Evolutionary conservation across 2,113 vertebrate species (phyloP).

Genomic region (Myocastor coypus): DNA sequence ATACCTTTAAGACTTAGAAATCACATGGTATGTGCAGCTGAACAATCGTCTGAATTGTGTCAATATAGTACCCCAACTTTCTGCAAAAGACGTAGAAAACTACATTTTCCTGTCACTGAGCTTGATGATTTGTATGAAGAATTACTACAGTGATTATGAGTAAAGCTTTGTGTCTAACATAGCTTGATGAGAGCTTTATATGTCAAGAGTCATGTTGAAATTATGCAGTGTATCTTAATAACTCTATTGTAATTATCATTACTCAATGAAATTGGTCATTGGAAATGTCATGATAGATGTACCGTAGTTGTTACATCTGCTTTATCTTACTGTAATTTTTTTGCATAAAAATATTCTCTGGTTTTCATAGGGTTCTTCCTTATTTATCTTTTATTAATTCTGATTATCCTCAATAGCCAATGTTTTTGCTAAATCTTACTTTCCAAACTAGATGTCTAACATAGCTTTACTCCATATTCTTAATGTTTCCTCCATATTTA

Average conservation of each 20-base stretch:
- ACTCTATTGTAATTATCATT: conserved; percentile 17
- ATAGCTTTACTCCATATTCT: conserved; percentile 21
- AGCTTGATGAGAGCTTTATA: neutral
- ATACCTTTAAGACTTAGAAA: conserved; percentile 48
- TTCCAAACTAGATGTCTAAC: conserved; percentile 41
- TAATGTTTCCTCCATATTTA: conserved; percentile 39
- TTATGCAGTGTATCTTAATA: conserved; percentile 39
- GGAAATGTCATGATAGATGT: neutral
- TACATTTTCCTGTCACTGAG: neutral
- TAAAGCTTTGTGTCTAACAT: conserved; percentile 43
- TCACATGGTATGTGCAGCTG: conserved; percentile 33
- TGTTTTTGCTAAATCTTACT: conserved; percentile 27
- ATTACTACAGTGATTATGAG: conserved; percentile 4
- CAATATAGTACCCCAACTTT: conserved; percentile 52
- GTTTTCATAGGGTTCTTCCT: conserved; percentile 44
- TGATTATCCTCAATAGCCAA: conserved; percentile 16
- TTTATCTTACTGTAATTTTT: neutral
- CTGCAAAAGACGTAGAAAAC: conserved; percentile 20
- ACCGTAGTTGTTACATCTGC: neutral
- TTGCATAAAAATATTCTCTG: conserved; percentile 15
- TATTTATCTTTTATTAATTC: conserved; percentile 59
- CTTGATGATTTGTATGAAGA: conserved; percentile 25
- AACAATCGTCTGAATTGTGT: conserved; percentile 66
- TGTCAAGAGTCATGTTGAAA: conserved; percentile 2
- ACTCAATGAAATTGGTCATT: conserved; percentile 36